Percentiles rank a stretch among this genome's conserved stretches.
Conservation (phyloP, 2,113 vertebrate species). For the Oncorhynchus nerka region DNA sequence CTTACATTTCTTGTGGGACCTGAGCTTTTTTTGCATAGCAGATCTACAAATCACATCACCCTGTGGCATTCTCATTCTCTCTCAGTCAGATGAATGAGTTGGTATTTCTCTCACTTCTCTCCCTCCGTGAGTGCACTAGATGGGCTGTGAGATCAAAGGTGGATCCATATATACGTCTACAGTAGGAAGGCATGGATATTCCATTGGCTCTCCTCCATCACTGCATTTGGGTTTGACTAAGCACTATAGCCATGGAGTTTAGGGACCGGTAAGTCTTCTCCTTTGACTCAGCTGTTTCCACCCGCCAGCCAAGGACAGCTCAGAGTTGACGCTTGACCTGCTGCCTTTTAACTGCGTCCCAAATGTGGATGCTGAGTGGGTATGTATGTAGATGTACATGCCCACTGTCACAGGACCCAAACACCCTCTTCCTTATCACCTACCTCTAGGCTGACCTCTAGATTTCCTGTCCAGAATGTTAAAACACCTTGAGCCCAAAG, state of each 20-base stretch:
- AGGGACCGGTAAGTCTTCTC: conserved; percentile 20
- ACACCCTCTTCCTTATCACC: no score
- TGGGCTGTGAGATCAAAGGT: neutral
- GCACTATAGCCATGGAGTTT: no score
- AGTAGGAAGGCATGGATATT: neutral
- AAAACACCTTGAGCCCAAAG: conserved; percentile 34
- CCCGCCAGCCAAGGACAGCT: conserved; percentile 44
- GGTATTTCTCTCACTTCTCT: neutral
- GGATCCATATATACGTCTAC: neutral
- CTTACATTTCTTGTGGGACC: conserved; percentile 14
- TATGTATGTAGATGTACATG: no score
- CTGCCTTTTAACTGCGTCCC: neutral
- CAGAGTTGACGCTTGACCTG: conserved; percentile 46
- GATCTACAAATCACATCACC: neutral
- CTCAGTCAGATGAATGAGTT: neutral
- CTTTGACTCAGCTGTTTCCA: conserved; percentile 59
- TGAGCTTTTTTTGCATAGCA: neutral
- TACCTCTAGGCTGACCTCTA: no score
- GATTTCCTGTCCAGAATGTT: conserved; percentile 19
- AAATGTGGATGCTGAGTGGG: no score
- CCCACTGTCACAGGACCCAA: no score
- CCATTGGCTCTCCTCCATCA: conserved; percentile 50
- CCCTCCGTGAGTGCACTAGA: neutral
- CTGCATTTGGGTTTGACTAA: conserved; percentile 47
- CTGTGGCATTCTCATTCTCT: neutral